Conservation (phyloP, 2,888 invertebrate genomes). For the Glaucopsyche alexis region DNA sequence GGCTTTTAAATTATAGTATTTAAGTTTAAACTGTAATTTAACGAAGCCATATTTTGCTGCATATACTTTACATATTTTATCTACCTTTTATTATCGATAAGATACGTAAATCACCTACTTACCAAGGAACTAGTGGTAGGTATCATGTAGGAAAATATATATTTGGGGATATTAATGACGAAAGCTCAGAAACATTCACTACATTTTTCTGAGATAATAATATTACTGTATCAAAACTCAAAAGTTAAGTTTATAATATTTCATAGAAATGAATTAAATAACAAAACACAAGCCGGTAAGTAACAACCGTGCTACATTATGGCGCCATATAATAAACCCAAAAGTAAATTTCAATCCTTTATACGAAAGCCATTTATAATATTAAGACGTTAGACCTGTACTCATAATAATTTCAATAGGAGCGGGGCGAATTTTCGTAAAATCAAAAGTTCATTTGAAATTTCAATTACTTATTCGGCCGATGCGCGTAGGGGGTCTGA, state of each 20-base stretch:
- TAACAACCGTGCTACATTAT: constrained; percentile 17
- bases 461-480: constrained; percentile 79
- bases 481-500: constrained; percentile 56
- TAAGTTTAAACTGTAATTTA: not conserved
- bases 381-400: constrained; percentile 45
- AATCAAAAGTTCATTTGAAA: constrained; percentile 78
- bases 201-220: too few relatives aligned
- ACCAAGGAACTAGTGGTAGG: too few relatives aligned
- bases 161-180: too few relatives aligned
- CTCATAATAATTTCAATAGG: constrained; percentile 74
- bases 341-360: constrained; percentile 42
- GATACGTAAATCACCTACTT: too few relatives aligned
- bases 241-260: not conserved
- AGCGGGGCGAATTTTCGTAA: constrained; percentile 66
- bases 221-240: too few relatives aligned
- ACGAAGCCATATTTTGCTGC: not conserved
- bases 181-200: too few relatives aligned
- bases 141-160: too few relatives aligned
- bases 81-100: not conserved
- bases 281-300: not conserved
- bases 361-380: constrained; percentile 23
- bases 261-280: constrained; percentile 7
- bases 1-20: not conserved
- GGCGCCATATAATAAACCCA: constrained; percentile 38
- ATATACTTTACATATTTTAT: not conserved